phyloP scores from a whole-genome alignment of 2,113 vertebrate genomes.

The Peucedramus taeniatus region DNA sequence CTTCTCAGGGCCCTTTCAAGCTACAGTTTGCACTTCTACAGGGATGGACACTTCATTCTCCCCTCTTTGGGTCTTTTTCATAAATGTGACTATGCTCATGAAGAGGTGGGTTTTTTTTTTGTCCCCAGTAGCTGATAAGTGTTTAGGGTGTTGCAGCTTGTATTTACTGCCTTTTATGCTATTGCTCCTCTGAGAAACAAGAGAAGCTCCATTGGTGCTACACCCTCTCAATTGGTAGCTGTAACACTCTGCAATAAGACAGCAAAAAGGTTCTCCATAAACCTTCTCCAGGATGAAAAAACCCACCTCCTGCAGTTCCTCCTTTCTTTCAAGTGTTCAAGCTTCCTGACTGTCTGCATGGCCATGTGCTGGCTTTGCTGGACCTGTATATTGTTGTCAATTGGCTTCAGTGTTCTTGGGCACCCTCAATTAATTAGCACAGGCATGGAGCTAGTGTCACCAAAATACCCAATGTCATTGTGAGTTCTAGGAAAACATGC shows the following conservation, averaged over 20 bases:
- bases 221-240: not conserved
- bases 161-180: not conserved
- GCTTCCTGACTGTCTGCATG: not conserved
- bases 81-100: not conserved
- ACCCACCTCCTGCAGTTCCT: not conserved
- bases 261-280: not conserved
- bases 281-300: not conserved
- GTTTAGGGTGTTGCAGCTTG: not conserved
- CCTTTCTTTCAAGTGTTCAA: not conserved
- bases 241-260: not conserved
- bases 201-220: not conserved
- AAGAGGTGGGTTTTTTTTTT: not conserved
- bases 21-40: not conserved
- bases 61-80: not conserved
- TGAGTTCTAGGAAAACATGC: not conserved
- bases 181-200: not conserved
- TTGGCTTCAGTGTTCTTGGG: not conserved
- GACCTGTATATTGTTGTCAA: not conserved
- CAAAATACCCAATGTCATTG: not conserved
- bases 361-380: not conserved
- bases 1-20: not conserved
- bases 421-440: not conserved
- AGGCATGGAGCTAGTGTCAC: not conserved
- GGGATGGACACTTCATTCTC: not conserved
- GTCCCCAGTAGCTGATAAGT: not conserved